These are phyloP conservation scores for Lottia scabra DNA, from an alignment of 2,888 invertebrate genomes.

Conservation along the genomic window DNA sequence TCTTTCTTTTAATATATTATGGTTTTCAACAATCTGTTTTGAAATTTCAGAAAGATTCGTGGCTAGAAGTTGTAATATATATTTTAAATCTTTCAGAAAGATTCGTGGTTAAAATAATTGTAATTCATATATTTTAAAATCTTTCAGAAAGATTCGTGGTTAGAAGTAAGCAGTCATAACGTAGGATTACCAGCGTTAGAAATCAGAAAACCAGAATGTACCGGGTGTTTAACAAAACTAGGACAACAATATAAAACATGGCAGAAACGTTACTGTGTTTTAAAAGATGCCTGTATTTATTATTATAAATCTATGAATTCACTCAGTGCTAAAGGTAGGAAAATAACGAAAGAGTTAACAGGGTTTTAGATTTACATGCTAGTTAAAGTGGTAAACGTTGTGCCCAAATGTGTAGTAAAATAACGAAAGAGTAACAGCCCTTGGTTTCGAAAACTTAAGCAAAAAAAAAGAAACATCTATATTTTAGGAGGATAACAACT, in stretches of 20 bases:
- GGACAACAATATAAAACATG: conserved; percentile 81
- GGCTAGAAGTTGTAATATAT: conserved; percentile 83
- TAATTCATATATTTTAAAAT: too few relatives aligned
- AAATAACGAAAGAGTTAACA: background rate
- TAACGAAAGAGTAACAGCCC: too few relatives aligned
- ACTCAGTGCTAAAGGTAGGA: conserved; percentile 86
- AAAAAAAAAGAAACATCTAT: too few relatives aligned
- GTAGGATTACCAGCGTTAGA: conserved; percentile 81
- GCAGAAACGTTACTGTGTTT: conserved; percentile 91
- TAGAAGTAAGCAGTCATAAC: conserved; percentile 83
- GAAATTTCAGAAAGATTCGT: conserved; percentile 72
- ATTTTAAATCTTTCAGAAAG: too few relatives aligned
- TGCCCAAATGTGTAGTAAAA: too few relatives aligned
- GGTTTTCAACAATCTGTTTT: background rate
- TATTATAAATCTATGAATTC: conserved; percentile 91
- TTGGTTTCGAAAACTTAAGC: too few relatives aligned
- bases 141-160: conserved; percentile 77
- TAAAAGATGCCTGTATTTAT: conserved; percentile 94
- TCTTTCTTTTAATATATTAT: too few relatives aligned
- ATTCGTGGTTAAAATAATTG: too few relatives aligned
- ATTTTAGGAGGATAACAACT: too few relatives aligned
- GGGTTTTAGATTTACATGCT: background rate
- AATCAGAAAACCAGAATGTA: conserved; percentile 88
- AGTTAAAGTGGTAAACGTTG: too few relatives aligned
- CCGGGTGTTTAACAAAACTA: conserved; percentile 90